Percentiles rank a stretch among this genome's conserved stretches.
These are phyloP conservation scores for Coelopa pilipes DNA, from an alignment of 2,888 invertebrate genomes.

Conservation along the genomic window DNA sequence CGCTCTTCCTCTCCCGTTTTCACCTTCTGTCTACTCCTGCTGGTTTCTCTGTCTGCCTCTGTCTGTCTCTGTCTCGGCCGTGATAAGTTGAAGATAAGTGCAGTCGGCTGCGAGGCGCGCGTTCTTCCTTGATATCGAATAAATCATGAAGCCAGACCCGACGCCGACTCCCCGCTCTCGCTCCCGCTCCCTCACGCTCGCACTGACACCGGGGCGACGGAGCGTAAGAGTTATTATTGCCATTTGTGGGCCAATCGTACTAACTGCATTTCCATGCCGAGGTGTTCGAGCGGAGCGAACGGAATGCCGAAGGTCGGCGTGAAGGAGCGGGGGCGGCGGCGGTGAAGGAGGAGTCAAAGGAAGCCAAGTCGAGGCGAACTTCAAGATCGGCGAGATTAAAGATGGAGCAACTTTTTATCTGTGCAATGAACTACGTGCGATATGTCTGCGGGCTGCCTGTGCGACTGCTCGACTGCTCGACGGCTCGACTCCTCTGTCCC, in stretches of 20 bases:
- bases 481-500: no score
- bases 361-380: slow-evolving; percentile 32
- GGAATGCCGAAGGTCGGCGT: slow-evolving; percentile 9
- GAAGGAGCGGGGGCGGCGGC: slow-evolving; percentile 13
- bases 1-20: no score
- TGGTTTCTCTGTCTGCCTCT: slow-evolving; percentile 22
- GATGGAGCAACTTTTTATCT: slow-evolving; percentile 39
- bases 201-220: slow-evolving; percentile 36
- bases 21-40: not conserved
- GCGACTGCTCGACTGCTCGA: not conserved
- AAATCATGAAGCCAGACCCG: slow-evolving; percentile 27
- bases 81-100: slow-evolving; percentile 29
- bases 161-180: not conserved
- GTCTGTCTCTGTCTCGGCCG: no score
- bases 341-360: slow-evolving; percentile 6
- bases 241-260: slow-evolving; percentile 36
- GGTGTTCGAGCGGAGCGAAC: slow-evolving; percentile 24
- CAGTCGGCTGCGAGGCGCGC: slow-evolving; percentile 4
- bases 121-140: slow-evolving; percentile 22
- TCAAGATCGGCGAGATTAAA: slow-evolving; percentile 41
- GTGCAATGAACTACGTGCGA: slow-evolving; percentile 36
- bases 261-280: slow-evolving; percentile 28
- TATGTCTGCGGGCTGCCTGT: slow-evolving; percentile 32
- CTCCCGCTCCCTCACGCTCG: not conserved
- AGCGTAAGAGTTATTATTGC: slow-evolving; percentile 39